Base-by-base conservation (phyloP, 2,113 vertebrate species). In the Colius striatus region DNA sequence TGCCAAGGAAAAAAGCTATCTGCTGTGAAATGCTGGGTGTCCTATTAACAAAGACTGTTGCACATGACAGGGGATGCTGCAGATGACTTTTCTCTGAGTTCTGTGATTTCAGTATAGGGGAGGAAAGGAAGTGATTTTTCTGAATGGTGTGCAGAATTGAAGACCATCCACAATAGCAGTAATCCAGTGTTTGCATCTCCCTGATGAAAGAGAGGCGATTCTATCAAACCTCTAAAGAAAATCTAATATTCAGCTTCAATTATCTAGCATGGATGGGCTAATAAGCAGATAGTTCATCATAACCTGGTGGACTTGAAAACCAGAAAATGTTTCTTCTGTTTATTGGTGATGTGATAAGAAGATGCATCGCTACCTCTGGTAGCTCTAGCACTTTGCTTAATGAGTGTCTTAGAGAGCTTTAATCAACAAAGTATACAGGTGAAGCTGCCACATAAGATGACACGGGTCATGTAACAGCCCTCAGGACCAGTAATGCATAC, bases 121-220 rank as follows among this genome's bases (percentile, higher is more conserved):
- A 82, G 43, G 43, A 82, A 86, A 58, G 45, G 19, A 43, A 61
- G 30, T 36, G 26, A 38, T 76, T 9, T 32, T 72, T 47, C n/a
- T 84, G 25, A 58, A 30, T 27, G 13, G 3, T 55, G 22, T 57
- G 26, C 17, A 67, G 43, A 91, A 67, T 1, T 48, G 29, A 70
- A 13, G 22, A 45, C 21, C 60, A 43, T 48, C 32, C 34, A 43
- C 41, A 58, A 29, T 0, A n/a, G 43, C 0, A 26, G 20, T 20
- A 50, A 57, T 27, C 61, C 45, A 41, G 12, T 41, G 23, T 71
- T 91, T 89, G 23, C 30, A 47, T 15, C 30, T 87, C 32, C 84
- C 20, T 41, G 9, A 60, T 81, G 43, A 89, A 78, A 47, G 8
- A 41, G 32, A 32, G 16, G 51, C 66, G 57, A 66, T 74, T 85